Percentiles rank a stretch among this genome's conserved stretches.
phyloP scores from a whole-genome alignment of 1,140 invertebrate species.

The Psilanteris sp. region DNA sequence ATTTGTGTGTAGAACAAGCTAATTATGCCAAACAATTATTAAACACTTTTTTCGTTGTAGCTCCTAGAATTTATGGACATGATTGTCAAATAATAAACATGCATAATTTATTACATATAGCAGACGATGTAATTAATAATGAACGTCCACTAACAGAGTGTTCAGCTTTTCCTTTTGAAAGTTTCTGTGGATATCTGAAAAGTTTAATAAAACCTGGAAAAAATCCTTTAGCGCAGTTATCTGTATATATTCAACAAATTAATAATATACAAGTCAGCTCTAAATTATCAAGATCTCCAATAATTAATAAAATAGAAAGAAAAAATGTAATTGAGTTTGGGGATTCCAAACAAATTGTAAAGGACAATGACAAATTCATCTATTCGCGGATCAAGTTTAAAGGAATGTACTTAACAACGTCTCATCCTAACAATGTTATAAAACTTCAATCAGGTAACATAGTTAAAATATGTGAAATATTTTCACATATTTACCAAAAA shows the following conservation, averaged over 20 bases:
- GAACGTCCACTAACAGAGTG: conserved; percentile 23
- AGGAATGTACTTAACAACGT: conserved; percentile 8
- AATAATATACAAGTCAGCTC: background rate
- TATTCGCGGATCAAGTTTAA: conserved; percentile 6
- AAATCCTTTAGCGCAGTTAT: conserved; percentile 27
- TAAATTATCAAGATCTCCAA: background rate
- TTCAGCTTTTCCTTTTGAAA: conserved; percentile 45
- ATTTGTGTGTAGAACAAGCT: conserved; percentile 7
- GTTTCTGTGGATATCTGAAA: conserved; percentile 25
- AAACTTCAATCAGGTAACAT: conserved; percentile 9
- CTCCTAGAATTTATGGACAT: conserved; percentile 15
- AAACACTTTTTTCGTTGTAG: conserved; percentile 19
- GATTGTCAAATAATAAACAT: conserved; percentile 43
- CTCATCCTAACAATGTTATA: conserved; percentile 34
- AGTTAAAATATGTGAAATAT: conserved; percentile 36
- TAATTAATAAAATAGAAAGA: background rate
- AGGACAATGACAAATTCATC: background rate
- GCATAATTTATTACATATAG: conserved; percentile 42
- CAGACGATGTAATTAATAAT: conserved; percentile 33
- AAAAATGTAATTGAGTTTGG: conserved; percentile 14
- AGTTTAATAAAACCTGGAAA: conserved; percentile 6
- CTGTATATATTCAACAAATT: conserved; percentile 11
- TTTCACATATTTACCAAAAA: conserved; percentile 9
- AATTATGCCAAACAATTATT: conserved; percentile 30
- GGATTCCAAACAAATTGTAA: background rate